Conservation (phyloP, 2,113 vertebrate genomes). For the Oxyura jamaicensis region DNA sequence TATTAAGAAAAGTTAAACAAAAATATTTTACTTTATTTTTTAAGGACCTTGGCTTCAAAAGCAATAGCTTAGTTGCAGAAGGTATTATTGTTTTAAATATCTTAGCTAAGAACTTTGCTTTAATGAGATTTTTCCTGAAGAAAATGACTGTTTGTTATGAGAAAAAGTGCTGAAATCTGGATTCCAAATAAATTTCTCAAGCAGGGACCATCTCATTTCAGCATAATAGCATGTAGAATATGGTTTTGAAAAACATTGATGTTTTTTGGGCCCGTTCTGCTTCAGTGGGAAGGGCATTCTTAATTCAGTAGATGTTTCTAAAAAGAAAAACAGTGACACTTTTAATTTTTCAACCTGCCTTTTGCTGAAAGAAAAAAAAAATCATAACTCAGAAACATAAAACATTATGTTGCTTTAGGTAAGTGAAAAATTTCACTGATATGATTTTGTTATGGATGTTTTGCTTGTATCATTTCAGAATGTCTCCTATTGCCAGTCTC, state of each 20-base stretch:
- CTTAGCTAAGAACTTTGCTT: background rate
- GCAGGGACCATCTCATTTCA: background rate
- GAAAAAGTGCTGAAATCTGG: background rate
- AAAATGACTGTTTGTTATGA: rapidly evolving
- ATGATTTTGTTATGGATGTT: background rate
- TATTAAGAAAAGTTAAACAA: background rate
- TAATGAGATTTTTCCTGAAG: background rate
- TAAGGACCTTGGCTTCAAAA: background rate
- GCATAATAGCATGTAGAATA: background rate
- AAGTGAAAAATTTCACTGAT: background rate
- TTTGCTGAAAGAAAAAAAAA: background rate
- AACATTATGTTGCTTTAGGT: rapidly evolving
- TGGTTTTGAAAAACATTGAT: background rate
- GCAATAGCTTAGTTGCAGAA: background rate
- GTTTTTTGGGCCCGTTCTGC: background rate
- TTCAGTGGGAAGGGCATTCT: background rate
- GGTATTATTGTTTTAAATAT: background rate
- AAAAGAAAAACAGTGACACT: background rate
- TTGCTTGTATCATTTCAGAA: background rate
- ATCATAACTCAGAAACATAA: rapidly evolving
- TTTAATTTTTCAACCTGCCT: background rate
- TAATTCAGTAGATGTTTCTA: background rate
- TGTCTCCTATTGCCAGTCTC: background rate
- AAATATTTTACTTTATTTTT: background rate
- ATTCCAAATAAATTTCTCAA: background rate